A percentile compares a stretch with the other conserved stretches of the same genome.
These are phyloP conservation scores for Polymixis lichenea DNA, from an alignment of 2,888 invertebrate genomes.

Conservation along the genomic window DNA sequence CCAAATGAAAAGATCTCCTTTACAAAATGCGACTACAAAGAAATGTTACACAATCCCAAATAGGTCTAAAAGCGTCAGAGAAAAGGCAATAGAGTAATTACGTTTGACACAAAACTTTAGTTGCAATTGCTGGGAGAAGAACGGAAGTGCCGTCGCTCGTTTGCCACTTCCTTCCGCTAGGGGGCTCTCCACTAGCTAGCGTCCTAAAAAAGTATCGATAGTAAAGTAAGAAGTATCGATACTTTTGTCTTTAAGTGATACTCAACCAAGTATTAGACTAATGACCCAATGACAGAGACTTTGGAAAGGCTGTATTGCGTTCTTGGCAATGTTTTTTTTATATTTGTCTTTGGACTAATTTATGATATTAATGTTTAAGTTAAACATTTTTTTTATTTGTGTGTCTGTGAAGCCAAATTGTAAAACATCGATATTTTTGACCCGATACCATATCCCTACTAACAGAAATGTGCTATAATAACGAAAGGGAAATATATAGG, in stretches of 20 bases:
- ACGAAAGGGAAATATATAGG: conserved; percentile 56
- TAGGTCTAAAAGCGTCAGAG: conserved; percentile 55
- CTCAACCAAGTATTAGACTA: neutral
- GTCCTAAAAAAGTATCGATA: conserved; percentile 48
- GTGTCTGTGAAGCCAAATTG: neutral
- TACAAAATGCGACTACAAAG: conserved; percentile 62
- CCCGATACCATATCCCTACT: conserved; percentile 26
- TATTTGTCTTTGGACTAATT: no score
- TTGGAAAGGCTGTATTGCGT: neutral
- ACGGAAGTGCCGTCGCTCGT: conserved; percentile 72
- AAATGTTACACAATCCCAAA: conserved; percentile 58
- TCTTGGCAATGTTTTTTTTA: neutral
- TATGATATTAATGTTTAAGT: no score
- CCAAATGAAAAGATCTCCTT: conserved; percentile 59
- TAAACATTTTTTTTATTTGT: no score
- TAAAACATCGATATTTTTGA: conserved; percentile 43
- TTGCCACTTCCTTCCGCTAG: conserved; percentile 73
- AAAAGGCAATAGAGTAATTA: conserved; percentile 72
- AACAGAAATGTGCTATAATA: conserved; percentile 65
- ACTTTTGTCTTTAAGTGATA: neutral
- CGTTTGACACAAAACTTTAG: conserved; percentile 75
- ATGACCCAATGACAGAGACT: neutral
- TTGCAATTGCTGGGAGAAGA: conserved; percentile 74
- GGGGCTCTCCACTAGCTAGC: conserved; percentile 46
- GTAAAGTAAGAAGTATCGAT: neutral